These are phyloP conservation scores for Girardia tigrina DNA, from an alignment of 2,888 invertebrate genomes.

Conservation along the genomic window DNA sequence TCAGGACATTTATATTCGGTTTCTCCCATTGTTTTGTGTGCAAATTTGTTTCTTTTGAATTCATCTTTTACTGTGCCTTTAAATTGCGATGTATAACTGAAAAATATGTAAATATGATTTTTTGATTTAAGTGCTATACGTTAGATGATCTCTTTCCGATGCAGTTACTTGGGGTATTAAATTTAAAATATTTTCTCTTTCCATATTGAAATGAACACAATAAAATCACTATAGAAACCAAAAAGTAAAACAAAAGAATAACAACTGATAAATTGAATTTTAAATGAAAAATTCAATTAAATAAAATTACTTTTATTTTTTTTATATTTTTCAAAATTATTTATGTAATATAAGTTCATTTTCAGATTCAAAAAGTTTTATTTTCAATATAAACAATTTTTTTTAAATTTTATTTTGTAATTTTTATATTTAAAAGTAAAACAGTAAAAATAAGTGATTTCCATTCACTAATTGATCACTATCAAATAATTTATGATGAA, in stretches of 20 bases:
- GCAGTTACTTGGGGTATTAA: slow-evolving; percentile 2
- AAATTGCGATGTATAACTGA: slow-evolving; percentile 48
- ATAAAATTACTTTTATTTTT: too few species aligned
- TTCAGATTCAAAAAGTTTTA: too few species aligned
- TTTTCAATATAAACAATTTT: too few species aligned
- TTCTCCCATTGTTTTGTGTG: slow-evolving; percentile 49
- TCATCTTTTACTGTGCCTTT: slow-evolving; percentile 42
- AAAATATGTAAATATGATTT: slow-evolving; percentile 31
- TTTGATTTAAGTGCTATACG: background rate
- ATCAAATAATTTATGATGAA: too few species aligned
- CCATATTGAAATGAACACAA: background rate
- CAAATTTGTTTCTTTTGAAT: slow-evolving; percentile 39
- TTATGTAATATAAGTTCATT: too few species aligned
- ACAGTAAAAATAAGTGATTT: too few species aligned
- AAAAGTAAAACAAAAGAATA: background rate
- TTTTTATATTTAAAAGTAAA: too few species aligned
- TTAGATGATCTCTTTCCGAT: background rate
- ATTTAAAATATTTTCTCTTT: slow-evolving; percentile 28
- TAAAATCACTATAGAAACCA: background rate
- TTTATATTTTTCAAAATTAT: too few species aligned
- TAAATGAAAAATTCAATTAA: too few species aligned
- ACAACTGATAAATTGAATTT: too few species aligned
- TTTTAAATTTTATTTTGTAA: too few species aligned
- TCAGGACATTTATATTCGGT: slow-evolving; percentile 46
- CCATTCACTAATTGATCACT: too few species aligned